Evolutionary conservation across 2,113 vertebrate species (phyloP).

Genomic region (Sitta europaea): DNA sequence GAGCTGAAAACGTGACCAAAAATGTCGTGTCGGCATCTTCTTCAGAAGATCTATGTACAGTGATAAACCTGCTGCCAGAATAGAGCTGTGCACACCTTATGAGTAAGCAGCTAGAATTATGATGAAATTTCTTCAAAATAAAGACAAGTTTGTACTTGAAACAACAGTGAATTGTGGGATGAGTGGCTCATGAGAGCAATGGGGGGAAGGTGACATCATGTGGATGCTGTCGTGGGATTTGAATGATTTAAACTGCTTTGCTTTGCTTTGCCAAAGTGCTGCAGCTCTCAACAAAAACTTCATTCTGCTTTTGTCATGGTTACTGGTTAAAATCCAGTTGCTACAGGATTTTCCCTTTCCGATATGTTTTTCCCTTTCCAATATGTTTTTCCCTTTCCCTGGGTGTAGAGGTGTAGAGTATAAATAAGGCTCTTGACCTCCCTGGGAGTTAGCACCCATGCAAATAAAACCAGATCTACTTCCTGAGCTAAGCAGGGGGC

Average conservation of each 20-base stretch:
- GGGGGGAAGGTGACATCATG: background rate
- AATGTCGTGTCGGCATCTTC: fast-evolving
- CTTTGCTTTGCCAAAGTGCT: background rate
- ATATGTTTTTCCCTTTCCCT: background rate
- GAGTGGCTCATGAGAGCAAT: background rate
- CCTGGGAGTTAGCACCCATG: fast-evolving
- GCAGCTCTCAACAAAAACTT: background rate
- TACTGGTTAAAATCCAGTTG: background rate
- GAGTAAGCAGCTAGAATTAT: background rate
- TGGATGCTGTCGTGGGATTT: background rate
- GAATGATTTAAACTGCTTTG: background rate
- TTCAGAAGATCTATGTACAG: background rate
- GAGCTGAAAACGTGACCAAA: background rate
- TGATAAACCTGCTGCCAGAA: background rate
- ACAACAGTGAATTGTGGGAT: background rate
- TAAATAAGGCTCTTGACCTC: background rate
- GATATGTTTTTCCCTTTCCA: background rate
- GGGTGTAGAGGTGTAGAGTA: no score
- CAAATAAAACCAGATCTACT: background rate
- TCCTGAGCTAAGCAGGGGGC: background rate
- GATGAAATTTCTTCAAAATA: background rate
- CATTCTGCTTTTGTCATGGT: background rate
- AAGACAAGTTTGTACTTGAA: background rate
- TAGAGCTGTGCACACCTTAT: background rate
- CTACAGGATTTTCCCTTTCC: background rate